phyloP scores from a whole-genome alignment of 2,888 invertebrate species.

The Brassicogethes aeneus region DNA sequence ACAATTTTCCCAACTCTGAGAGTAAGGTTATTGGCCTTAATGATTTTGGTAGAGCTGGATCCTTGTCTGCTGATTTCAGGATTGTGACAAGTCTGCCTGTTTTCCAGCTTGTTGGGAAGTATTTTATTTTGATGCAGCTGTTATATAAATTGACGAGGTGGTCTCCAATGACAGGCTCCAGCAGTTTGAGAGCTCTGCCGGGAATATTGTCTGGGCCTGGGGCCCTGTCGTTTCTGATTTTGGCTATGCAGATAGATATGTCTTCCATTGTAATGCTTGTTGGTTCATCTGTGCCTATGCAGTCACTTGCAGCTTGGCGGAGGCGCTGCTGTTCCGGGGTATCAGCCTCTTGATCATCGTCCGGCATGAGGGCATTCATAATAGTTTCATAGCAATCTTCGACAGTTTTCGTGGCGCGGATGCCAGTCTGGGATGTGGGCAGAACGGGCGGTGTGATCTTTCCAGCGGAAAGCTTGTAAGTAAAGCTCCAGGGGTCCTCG shows the following conservation, averaged over 20 bases:
- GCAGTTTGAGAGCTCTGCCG: neutral
- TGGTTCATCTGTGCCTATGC: too few relatives aligned
- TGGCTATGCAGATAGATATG: too few relatives aligned
- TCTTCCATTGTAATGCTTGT: too few relatives aligned
- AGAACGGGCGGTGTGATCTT: too few relatives aligned
- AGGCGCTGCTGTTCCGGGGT: neutral
- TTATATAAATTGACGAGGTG: neutral
- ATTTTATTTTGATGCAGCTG: neutral
- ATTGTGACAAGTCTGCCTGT: conserved; percentile 1
- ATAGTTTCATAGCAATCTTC: too few relatives aligned
- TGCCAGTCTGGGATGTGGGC: too few relatives aligned
- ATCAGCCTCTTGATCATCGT: neutral
- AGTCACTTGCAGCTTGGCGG: too few relatives aligned
- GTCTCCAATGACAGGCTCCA: neutral
- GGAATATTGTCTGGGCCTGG: neutral
- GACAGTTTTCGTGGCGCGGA: too few relatives aligned
- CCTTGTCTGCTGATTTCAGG: conserved; percentile 2
- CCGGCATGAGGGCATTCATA: too few relatives aligned
- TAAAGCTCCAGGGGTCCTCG: neutral
- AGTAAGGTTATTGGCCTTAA: conserved; percentile 8
- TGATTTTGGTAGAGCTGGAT: neutral
- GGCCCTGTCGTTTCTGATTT: too few relatives aligned
- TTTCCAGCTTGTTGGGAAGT: conserved; percentile 6
- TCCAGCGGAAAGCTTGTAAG: too few relatives aligned
- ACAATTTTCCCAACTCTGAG: conserved; percentile 8